These are phyloP conservation scores for Leucopsar rothschildi DNA, from an alignment of 2,113 vertebrate species.

Conservation along the genomic window DNA sequence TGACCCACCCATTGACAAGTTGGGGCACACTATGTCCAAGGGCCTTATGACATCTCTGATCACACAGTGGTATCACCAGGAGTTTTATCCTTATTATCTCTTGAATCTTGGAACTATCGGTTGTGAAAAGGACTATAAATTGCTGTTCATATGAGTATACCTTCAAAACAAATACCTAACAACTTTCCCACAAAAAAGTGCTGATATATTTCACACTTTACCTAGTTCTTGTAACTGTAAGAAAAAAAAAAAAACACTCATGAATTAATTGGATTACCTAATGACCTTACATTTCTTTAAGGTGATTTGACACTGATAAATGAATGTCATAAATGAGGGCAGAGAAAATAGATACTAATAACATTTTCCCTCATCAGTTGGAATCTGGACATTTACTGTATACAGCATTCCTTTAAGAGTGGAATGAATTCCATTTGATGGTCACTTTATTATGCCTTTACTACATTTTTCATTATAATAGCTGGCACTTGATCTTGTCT, in stretches of 20 bases:
- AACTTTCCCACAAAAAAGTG: background rate
- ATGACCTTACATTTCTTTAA: background rate
- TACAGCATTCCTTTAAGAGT: background rate
- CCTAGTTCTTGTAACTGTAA: background rate
- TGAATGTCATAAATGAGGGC: background rate
- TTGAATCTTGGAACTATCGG: background rate
- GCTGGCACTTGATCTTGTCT: background rate
- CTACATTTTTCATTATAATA: background rate
- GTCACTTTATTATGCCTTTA: background rate
- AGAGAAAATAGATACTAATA: background rate
- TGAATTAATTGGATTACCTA: background rate
- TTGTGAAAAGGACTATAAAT: background rate
- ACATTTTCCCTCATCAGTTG: background rate
- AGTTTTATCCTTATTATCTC: background rate
- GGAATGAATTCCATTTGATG: background rate
- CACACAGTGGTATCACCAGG: background rate
- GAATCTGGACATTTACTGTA: background rate
- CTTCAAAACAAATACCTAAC: background rate
- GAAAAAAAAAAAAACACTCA: background rate
- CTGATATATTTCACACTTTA: background rate
- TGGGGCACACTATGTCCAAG: background rate
- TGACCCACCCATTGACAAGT: background rate
- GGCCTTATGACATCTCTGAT: background rate
- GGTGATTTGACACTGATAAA: background rate
- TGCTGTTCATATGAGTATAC: background rate